Conservation (phyloP, 2,888 invertebrate genomes). For the Lepas anatifera region DNA sequence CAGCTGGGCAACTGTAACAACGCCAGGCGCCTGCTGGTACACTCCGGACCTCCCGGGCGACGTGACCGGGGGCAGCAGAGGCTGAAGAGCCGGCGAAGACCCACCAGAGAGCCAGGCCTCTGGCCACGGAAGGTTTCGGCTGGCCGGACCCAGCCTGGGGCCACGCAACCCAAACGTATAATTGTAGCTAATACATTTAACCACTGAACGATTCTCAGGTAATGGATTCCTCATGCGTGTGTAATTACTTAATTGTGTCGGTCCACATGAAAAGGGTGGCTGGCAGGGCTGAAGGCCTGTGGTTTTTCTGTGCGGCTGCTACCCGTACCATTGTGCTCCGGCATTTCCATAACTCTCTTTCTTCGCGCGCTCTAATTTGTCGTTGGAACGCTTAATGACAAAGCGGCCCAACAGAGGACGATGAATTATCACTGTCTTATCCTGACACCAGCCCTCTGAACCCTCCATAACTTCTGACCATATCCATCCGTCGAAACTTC, state of each 20-base stretch:
- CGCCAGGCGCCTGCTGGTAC: no score
- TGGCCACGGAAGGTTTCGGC: background rate
- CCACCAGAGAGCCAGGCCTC: background rate
- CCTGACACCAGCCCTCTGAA: no score
- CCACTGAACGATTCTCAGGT: background rate
- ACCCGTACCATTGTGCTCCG: background rate
- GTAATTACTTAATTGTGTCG: slow-evolving; percentile 9
- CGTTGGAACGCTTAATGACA: slow-evolving; percentile 2
- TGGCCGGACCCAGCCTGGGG: background rate
- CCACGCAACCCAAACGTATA: background rate
- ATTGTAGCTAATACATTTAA: slow-evolving; percentile 10
- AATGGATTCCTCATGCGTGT: slow-evolving; percentile 7
- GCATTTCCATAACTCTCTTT: slow-evolving; percentile 7
- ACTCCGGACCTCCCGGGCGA: no score
- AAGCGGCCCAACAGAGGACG: background rate
- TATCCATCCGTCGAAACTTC: no score
- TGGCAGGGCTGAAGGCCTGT: background rate
- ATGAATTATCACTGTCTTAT: background rate
- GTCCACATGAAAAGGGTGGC: background rate
- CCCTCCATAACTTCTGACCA: no score
- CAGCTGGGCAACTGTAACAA: no score
- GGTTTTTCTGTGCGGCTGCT: slow-evolving; percentile 1
- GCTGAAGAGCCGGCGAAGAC: no score
- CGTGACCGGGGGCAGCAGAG: no score
- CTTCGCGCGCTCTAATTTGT: background rate